A percentile compares a stretch with the other conserved stretches of the same genome.
Conservation (phyloP, 2,113 vertebrate genomes). For the Centropristis striata region DNA sequence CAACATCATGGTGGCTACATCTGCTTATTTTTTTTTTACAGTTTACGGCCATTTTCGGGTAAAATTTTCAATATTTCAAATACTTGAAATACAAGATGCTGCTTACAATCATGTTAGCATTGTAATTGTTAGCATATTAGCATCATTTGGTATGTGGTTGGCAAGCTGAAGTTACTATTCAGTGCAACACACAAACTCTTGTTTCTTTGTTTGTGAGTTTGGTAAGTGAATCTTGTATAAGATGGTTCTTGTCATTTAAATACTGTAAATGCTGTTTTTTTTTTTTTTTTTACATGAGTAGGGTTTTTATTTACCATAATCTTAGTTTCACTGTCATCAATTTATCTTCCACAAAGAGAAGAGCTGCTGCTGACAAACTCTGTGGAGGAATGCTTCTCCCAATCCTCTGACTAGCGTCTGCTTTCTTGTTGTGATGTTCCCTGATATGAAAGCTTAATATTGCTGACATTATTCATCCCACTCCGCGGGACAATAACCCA, state of each 20-base stretch:
- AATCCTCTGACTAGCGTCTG: background rate
- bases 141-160: background rate
- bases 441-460: conserved; percentile 64
- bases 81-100: too few species aligned
- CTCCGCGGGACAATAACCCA: conserved; percentile 64
- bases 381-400: background rate
- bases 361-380: conserved; percentile 8
- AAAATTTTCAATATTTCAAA: too few species aligned
- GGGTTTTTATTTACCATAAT: conserved; percentile 4
- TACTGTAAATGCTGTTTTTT: too few species aligned
- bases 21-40: too few species aligned
- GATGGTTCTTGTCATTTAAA: background rate
- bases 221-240: background rate
- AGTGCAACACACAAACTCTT: too few species aligned
- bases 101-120: background rate
- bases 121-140: background rate
- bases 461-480: conserved; percentile 66
- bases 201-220: background rate
- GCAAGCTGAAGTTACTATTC: background rate
- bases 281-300: background rate
- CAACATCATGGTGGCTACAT: too few species aligned
- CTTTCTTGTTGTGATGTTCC: conserved; percentile 48
- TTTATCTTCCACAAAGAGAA: conserved; percentile 14
- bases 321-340: conserved; percentile 19
- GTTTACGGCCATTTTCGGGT: too few species aligned